Conservation (phyloP, 1,140 invertebrate genomes). For the Aradophagus sp. region DNA sequence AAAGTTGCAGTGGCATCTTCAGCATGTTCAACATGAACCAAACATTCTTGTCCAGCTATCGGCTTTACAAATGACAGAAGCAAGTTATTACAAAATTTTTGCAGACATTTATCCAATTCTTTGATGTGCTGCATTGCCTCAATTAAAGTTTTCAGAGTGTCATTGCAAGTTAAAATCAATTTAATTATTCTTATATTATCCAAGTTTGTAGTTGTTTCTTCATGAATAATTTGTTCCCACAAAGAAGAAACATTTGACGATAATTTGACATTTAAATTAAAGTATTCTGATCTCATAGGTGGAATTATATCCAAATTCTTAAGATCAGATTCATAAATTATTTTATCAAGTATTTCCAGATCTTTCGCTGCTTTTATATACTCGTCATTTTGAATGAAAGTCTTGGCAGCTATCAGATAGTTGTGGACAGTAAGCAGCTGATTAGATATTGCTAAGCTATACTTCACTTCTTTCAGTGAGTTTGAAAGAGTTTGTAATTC, state of each 20-base stretch:
- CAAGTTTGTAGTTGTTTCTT: constrained; percentile 52
- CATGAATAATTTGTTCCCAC: constrained; percentile 72
- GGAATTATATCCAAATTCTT: constrained; percentile 74
- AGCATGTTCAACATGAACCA: constrained; percentile 69
- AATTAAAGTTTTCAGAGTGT: constrained; percentile 68
- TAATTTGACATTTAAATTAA: constrained; percentile 66
- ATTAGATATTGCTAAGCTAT: constrained; percentile 73
- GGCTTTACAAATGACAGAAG: constrained; percentile 75
- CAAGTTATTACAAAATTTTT: constrained; percentile 75
- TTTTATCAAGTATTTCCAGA: constrained; percentile 72
- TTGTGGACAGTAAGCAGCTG: constrained; percentile 76
- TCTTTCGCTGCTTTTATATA: constrained; percentile 73
- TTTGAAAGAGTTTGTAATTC: constrained; percentile 75
- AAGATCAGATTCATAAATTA: constrained; percentile 74
- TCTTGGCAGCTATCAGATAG: constrained; percentile 73
- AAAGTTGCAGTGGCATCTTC: constrained; percentile 57
- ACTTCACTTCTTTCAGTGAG: constrained; percentile 75
- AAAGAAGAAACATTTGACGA: constrained; percentile 69
- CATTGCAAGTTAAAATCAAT: constrained; percentile 60
- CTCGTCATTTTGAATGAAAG: constrained; percentile 70
- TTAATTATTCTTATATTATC: constrained; percentile 65
- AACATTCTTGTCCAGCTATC: constrained; percentile 75
- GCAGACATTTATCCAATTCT: constrained; percentile 71
- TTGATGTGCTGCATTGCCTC: constrained; percentile 73
- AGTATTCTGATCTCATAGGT: constrained; percentile 68